Conservation (phyloP, 2,888 invertebrate species). For the Pomacea canaliculata region DNA sequence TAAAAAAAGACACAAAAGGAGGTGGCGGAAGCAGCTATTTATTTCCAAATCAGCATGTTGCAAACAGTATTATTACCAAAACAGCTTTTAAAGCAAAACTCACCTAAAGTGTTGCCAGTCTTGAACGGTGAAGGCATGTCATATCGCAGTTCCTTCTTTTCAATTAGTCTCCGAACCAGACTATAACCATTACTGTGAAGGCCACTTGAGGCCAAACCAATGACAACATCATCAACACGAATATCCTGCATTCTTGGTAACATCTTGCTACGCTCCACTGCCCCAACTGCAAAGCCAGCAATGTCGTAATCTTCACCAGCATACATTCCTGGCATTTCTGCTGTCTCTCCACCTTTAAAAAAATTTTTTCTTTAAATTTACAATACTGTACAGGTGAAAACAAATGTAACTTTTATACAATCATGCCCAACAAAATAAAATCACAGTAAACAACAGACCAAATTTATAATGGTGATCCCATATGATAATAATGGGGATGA, state of each 20-base stretch:
- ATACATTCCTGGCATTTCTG: conserved; percentile 87
- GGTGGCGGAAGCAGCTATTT: too few relatives aligned
- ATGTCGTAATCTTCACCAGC: conserved; percentile 89
- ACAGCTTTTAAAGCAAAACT: not conserved
- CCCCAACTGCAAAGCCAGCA: conserved; percentile 95
- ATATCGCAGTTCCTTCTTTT: conserved; percentile 77
- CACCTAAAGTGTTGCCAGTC: conserved; percentile 80
- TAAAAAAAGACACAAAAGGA: too few relatives aligned
- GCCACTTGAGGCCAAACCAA: conserved; percentile 90
- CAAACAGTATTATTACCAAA: too few relatives aligned
- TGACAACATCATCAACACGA: conserved; percentile 81
- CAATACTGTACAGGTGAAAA: not conserved
- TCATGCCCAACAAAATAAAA: too few relatives aligned
- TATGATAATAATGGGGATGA: too few relatives aligned
- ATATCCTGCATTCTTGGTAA: conserved; percentile 80
- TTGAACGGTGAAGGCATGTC: conserved; percentile 79
- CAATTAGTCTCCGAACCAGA: conserved; percentile 84
- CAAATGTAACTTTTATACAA: too few relatives aligned
- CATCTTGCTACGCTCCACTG: conserved; percentile 83
- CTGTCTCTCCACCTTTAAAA: conserved; percentile 88
- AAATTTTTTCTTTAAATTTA: not conserved
- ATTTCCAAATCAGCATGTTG: too few relatives aligned
- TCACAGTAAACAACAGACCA: too few relatives aligned
- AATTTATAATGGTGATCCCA: too few relatives aligned
- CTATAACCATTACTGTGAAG: conserved; percentile 96